Evolutionary conservation across 1,140 invertebrate species (phyloP).

Genomic region (Leptonema lineaticorne): DNA sequence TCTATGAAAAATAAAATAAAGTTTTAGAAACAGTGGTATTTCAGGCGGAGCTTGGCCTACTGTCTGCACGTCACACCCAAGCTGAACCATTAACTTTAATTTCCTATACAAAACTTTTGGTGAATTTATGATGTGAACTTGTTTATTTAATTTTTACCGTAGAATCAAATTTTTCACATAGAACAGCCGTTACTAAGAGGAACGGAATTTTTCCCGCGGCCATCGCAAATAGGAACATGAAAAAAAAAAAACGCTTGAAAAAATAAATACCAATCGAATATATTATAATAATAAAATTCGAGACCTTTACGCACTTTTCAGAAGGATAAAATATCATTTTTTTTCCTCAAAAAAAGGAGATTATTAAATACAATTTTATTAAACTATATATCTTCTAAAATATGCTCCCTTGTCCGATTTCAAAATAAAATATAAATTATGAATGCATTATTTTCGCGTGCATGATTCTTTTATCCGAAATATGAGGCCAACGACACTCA

Average conservation of each 20-base stretch:
- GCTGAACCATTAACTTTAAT: conserved; percentile 1
- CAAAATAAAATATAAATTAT: background rate
- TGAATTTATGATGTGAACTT: conserved; percentile 24
- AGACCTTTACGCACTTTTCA: too few relatives aligned
- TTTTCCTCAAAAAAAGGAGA: background rate
- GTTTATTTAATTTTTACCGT: conserved; percentile 25
- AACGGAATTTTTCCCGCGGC: conserved; percentile 12
- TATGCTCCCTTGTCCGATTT: too few relatives aligned
- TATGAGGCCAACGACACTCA: too few relatives aligned
- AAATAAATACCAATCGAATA: too few relatives aligned
- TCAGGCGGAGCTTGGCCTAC: conserved; percentile 7
- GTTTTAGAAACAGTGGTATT: background rate
- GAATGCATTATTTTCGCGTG: background rate
- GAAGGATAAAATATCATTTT: too few relatives aligned
- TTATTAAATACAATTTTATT: too few relatives aligned
- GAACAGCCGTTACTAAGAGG: conserved; percentile 15
- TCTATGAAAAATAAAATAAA: too few relatives aligned
- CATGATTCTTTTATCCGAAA: too few relatives aligned
- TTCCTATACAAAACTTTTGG: conserved; percentile 7
- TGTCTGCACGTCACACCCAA: background rate
- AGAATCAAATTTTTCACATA: conserved; percentile 14
- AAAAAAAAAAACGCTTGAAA: conserved; percentile 9
- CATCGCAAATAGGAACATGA: background rate
- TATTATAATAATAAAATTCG: too few relatives aligned
- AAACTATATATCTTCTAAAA: too few relatives aligned